Base-by-base conservation (phyloP, 2,113 vertebrate species). In the Scomber scombrus region DNA sequence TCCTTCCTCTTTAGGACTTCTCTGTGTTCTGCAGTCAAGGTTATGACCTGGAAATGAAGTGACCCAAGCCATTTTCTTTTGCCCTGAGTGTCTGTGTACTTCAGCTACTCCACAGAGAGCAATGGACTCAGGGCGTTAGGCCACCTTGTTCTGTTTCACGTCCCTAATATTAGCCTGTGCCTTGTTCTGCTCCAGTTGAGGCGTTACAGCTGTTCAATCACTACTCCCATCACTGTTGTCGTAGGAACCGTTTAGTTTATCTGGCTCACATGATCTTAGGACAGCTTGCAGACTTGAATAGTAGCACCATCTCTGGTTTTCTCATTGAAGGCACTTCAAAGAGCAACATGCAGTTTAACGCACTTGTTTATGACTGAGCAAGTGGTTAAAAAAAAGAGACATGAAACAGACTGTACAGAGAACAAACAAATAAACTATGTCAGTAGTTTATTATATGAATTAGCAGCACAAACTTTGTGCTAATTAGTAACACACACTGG, bases 171-270 rank as follows among this genome's bases (percentile, higher is more conserved):
- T 86, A 87, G 84, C 63, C 60, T 55, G 65, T 19, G 56, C 47
- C 69, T 72, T 71, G 65, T 83, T 89, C 82, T 85, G 75, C 85
- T 90, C 81, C 49, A 89, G 58, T 85, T 87, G 74, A 85, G 46
- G 51, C 71, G 70, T 82, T 69, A 71, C 40, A 15, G 64, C 83
- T 47, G 85, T 76, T 83, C 55, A 76, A 66, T 84, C 75, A 73
- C 67, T 9, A 0, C 34, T 75, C 55, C 29, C 74, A 87, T 89
- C 85, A 78, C 75, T 4, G 75, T 91, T 80, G 81, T 89, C 83
- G 78, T 82, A 83, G 80, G 78, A 90, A 84, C 87, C 65, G 77
- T 88, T 78, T 46, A 80, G 80, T 74, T 81, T 80, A 83, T 85
- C 57, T 62, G 78, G 62, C 61, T 31, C 34, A 65, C n/a, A 67